phyloP scores from a whole-genome alignment of 2,113 vertebrate genomes.

The Opisthocomus hoazin region DNA sequence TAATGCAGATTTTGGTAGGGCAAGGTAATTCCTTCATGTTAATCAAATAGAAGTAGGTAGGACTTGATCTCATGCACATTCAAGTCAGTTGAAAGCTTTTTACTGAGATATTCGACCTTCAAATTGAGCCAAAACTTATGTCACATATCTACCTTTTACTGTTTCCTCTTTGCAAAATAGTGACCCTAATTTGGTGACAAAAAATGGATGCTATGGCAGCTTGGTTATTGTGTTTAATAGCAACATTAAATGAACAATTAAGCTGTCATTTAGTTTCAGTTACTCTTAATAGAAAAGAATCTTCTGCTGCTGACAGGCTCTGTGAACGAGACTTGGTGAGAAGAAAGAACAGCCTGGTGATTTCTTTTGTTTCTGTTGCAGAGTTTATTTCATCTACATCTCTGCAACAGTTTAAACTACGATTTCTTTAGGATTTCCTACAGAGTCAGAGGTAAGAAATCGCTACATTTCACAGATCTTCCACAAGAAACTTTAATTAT shows the following conservation, averaged over 20 bases:
- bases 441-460: not conserved
- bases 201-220: not conserved
- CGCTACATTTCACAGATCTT: not conserved
- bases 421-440: not conserved
- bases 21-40: not conserved
- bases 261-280: not conserved
- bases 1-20: not conserved
- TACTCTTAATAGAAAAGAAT: not conserved
- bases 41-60: not conserved
- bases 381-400: not conserved
- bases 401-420: not conserved
- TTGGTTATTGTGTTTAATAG: not conserved
- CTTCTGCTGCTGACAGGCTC: not conserved
- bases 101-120: not conserved
- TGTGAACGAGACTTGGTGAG: not conserved
- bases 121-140: not conserved
- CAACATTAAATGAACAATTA: not conserved
- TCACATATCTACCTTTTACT: not conserved
- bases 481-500: not conserved
- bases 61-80: not conserved
- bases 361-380: not conserved
- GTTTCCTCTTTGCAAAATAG: not conserved
- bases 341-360: not conserved
- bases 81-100: not conserved
- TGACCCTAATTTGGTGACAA: not conserved